Evolutionary conservation across 2,888 invertebrate species (phyloP).

Genomic region (Synanthedon tipuliformis): DNA sequence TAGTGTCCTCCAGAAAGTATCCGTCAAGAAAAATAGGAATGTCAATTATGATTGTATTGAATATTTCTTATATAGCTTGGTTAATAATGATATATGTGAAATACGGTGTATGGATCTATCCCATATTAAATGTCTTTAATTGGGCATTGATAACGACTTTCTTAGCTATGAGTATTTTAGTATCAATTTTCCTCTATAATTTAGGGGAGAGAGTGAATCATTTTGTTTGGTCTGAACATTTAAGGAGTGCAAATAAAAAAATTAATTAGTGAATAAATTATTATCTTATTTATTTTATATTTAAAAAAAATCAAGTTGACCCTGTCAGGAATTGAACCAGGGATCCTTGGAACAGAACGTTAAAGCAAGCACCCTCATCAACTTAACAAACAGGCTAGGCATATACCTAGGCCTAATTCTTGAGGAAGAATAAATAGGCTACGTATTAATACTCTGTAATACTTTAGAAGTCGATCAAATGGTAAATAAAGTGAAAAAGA

Average conservation of each 20-base stretch:
- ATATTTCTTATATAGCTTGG: slow-evolving; percentile 77
- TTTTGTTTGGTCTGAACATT: slow-evolving; percentile 70
- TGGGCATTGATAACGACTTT: slow-evolving; percentile 77
- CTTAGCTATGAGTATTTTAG: slow-evolving; percentile 68
- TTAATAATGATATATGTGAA: slow-evolving; percentile 75
- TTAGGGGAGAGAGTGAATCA: slow-evolving; percentile 79
- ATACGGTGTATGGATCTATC: slow-evolving; percentile 89
- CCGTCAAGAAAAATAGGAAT: slow-evolving; percentile 76
- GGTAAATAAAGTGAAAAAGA: too few relatives aligned
- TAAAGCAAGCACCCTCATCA: too few relatives aligned
- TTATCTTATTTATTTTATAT: not conserved
- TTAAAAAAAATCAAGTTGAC: not conserved
- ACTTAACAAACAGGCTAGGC: too few relatives aligned
- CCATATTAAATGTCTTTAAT: slow-evolving; percentile 81
- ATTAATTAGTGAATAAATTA: not conserved
- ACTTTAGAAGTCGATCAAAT: too few relatives aligned
- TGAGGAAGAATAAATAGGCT: too few relatives aligned
- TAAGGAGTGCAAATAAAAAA: slow-evolving; percentile 2
- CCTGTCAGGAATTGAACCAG: too few relatives aligned
- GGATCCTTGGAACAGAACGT: too few relatives aligned
- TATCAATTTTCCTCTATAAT: slow-evolving; percentile 73
- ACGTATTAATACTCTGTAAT: too few relatives aligned
- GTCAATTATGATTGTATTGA: slow-evolving; percentile 66
- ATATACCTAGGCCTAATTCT: too few relatives aligned
- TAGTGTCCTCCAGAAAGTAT: slow-evolving; percentile 77